These are phyloP conservation scores for Agrochola macilenta DNA, from an alignment of 2,888 invertebrate genomes.

Conservation along the genomic window DNA sequence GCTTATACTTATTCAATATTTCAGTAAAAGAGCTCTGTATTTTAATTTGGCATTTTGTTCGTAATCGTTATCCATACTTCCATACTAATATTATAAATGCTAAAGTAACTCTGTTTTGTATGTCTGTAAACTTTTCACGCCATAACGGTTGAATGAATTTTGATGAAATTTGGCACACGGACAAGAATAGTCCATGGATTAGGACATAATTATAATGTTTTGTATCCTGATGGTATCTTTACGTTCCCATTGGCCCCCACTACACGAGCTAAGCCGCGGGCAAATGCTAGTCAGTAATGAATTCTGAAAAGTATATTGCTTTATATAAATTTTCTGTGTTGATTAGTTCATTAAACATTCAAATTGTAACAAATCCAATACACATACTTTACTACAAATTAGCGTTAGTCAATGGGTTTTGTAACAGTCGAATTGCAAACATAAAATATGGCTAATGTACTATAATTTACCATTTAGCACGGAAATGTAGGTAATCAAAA, in stretches of 20 bases:
- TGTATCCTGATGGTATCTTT: background rate
- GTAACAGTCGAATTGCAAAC: conserved; percentile 12
- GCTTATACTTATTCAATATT: background rate
- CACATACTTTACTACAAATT: conserved; percentile 6
- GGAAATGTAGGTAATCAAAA: conserved; percentile 34
- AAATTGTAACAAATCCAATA: conserved; percentile 36
- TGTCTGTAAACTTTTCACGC: no score
- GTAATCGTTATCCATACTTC: no score
- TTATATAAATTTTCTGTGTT: background rate
- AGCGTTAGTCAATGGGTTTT: conserved; percentile 20
- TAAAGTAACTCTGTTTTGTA: no score
- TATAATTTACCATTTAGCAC: conserved; percentile 8
- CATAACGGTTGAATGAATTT: no score
- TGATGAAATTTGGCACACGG: no score
- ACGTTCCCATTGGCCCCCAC: background rate
- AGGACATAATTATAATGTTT: background rate
- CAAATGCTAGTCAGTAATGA: background rate
- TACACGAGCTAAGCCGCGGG: background rate
- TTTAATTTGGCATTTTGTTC: background rate
- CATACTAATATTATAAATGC: no score
- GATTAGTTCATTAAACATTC: conserved; percentile 30
- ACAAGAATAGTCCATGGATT: background rate
- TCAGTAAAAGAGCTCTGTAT: background rate
- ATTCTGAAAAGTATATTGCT: background rate
- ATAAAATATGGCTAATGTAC: conserved; percentile 35